Evolutionary conservation across 2,113 vertebrate species (phyloP).

Genomic region (Anhinga rufa): DNA sequence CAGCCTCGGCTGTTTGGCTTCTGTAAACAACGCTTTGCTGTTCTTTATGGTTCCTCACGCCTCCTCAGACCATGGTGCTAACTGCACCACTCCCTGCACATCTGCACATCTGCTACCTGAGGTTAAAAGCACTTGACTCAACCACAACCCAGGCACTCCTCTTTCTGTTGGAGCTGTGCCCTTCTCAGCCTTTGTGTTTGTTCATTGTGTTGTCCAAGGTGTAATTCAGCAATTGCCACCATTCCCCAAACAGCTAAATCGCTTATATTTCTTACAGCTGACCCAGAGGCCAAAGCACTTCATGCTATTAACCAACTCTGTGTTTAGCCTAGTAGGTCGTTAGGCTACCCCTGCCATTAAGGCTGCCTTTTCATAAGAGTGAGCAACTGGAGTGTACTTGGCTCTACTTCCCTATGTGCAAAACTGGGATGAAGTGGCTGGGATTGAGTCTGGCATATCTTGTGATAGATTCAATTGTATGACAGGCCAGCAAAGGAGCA

Average conservation of each 20-base stretch:
- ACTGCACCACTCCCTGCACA: not conserved
- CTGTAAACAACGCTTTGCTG: not conserved
- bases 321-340: not conserved
- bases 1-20: not conserved
- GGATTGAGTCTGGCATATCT: fast-evolving
- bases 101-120: not conserved
- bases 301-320: not conserved
- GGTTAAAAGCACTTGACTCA: not conserved
- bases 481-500: not conserved
- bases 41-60: not conserved
- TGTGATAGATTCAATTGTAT: not conserved
- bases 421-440: not conserved
- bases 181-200: not conserved
- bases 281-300: not conserved
- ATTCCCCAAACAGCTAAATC: not conserved
- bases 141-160: not conserved
- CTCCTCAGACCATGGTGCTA: not conserved
- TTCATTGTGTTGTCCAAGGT: not conserved
- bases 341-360: not conserved
- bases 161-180: not conserved
- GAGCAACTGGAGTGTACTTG: not conserved
- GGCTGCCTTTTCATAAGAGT: not conserved
- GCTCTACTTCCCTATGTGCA: not conserved
- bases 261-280: not conserved
- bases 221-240: not conserved